phyloP scores from a whole-genome alignment of 1,140 invertebrate species.

The Hestina assimilis region DNA sequence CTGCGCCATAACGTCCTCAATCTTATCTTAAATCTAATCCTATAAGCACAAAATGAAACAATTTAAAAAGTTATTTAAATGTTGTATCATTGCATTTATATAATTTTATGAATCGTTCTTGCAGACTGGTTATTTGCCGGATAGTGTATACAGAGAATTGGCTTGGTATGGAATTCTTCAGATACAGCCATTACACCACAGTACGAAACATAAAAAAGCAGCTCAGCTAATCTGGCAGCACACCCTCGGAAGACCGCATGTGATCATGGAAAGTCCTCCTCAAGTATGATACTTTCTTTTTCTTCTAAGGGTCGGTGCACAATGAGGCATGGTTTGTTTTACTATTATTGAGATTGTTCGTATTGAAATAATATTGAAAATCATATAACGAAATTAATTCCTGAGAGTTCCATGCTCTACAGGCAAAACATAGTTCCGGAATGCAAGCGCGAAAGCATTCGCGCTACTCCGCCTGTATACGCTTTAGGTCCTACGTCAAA shows the following conservation, averaged over 20 bases:
- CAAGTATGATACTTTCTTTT: constrained; percentile 38
- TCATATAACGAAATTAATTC: too few relatives aligned
- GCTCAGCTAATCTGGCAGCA: constrained; percentile 70
- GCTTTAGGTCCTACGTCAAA: too few relatives aligned
- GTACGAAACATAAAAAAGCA: constrained; percentile 63
- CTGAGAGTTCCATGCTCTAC: too few relatives aligned
- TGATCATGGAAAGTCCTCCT: constrained; percentile 67
- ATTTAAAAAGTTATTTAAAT: neutral
- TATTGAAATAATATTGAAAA: too few relatives aligned
- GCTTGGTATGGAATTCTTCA: constrained; percentile 73
- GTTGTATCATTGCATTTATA: neutral
- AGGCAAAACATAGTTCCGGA: too few relatives aligned
- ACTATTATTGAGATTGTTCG: too few relatives aligned
- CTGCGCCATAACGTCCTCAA: too few relatives aligned
- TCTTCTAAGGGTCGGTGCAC: neutral
- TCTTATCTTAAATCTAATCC: too few relatives aligned
- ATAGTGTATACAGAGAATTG: constrained; percentile 69
- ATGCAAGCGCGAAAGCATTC: too few relatives aligned
- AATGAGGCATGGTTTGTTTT: too few relatives aligned
- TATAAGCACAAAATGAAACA: too few relatives aligned
- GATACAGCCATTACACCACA: constrained; percentile 67
- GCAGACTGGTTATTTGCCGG: constrained; percentile 67
- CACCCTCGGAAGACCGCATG: constrained; percentile 63
- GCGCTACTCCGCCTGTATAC: too few relatives aligned
- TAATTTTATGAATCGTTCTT: constrained; percentile 6